These are phyloP conservation scores for Ectropis crepuscularia DNA, from an alignment of 2,888 invertebrate genomes.

Conservation along the genomic window DNA sequence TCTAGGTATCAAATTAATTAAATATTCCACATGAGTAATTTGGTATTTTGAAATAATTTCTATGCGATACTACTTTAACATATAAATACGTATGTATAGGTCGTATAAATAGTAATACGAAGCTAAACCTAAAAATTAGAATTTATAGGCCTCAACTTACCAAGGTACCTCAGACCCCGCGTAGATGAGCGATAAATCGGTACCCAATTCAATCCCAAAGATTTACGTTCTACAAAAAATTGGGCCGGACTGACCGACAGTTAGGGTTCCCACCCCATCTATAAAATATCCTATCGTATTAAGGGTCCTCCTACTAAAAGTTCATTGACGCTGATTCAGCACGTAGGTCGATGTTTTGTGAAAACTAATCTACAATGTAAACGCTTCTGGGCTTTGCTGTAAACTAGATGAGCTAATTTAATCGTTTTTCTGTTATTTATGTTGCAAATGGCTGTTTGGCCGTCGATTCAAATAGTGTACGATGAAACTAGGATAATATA, in stretches of 20 bases:
- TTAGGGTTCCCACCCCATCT: slow-evolving; percentile 28
- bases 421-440: no score
- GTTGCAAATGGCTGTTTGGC: no score
- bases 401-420: no score
- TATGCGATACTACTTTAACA: slow-evolving; percentile 16
- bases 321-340: slow-evolving; percentile 22
- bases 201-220: slow-evolving; percentile 35
- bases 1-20: no score
- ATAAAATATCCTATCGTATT: slow-evolving; percentile 29
- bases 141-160: slow-evolving; percentile 28
- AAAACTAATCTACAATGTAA: neutral
- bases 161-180: slow-evolving; percentile 17
- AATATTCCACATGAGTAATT: no score
- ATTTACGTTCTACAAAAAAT: slow-evolving; percentile 32
- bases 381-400: no score
- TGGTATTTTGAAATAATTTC: slow-evolving; percentile 6
- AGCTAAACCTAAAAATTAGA: slow-evolving; percentile 19
- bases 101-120: slow-evolving; percentile 13
- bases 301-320: slow-evolving; percentile 19
- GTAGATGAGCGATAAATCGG: slow-evolving; percentile 28
- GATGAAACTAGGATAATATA: no score
- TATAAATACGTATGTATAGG: slow-evolving; percentile 9
- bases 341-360: slow-evolving; percentile 10
- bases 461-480: no score
- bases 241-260: slow-evolving; percentile 25